Evolutionary conservation across 2,797 vertebrate genomes (phyloP), one percentile per base, ranked within the genome.

Genomic region (Galago senegalensis): DNA sequence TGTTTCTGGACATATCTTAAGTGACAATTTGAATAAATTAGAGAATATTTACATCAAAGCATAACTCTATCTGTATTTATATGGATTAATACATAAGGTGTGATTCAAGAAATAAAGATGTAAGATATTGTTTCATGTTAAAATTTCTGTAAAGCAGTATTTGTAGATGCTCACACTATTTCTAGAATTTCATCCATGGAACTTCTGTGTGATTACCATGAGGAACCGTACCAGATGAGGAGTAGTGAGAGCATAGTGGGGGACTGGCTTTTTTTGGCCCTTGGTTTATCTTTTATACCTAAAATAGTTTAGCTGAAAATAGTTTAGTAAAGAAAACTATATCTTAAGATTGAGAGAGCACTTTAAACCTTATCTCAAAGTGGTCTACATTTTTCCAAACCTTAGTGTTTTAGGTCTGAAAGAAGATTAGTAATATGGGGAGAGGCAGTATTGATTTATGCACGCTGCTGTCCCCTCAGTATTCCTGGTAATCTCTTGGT

Each of bases 361-460:
- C 94, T 96, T 95, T 90, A 79, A 69, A 75, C 0, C 20, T 94
- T 92, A 87, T 95, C 63, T 96, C 79, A 77, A 95, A 91, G 83
- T 31, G 14, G 25, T 65, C 31, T 96, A 13, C 84, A 60, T 63
- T 97, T 95, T 91, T 86, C 29, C 93, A 85, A 12, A 63, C 34
- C 7, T 43, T 96, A 85, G 63, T 97, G 46, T 96, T 96, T 97
- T 89, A 87, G 91, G 81, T 96, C 53, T 95, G 76, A 96, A 97
- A 95, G 37, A 90, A 98, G 92, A 65, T 97, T 87, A 95, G 94
- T 97, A 94, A 94, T 77, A 84, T 21, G 81, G 70, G 46, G 95
- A 61, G 84, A 96, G 60, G 17, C 60, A 94, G 87, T 97, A 97
- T 95, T 94, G 93, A 98, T 97, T 98, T 96, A 97, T 93, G 76